Base-by-base conservation (phyloP, 2,888 invertebrate species). In the Euclidia mi region DNA sequence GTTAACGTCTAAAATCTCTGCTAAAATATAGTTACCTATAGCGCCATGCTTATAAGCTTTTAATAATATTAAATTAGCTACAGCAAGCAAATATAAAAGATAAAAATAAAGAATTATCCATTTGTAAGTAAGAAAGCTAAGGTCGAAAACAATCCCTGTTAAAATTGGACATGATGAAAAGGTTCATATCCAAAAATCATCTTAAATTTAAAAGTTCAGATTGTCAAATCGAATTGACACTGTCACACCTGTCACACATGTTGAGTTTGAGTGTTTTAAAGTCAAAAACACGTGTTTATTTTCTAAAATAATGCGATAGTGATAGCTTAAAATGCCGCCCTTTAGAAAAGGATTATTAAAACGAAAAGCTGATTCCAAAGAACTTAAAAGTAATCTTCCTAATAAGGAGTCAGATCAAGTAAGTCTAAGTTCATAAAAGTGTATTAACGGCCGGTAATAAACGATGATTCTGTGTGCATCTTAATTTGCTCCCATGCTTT, bases 281-380 rank as follows among this genome's bases (percentile, higher is more conserved):
- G 55, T 71, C 53, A 67, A 49, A 71, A 67, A 67, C 72, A 72
- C 72, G 68, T 72, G 72, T 43, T 28, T 38, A 38, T 18, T 48
- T 34, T 40, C 4, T 1, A 15, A 17, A 43, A 34, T 48, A 15
- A 35, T 14, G 34, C 14, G 15, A 14, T 37, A 34, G 32, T 15
- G 10, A n/a, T 63, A 38, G 50, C 14, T 50, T 20, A 89, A 76
- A 80, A 94, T 94, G 93, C 94, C 94, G 35, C 94, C 94, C 14
- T 92, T 86, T 69, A 87, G 78, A 76, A 74, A 78, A 49, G 94
- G 92, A 42, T 80, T 93, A 57, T 65, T 87, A 9, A 94, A 94
- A 80, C 82, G 93, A 64, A 93, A 92, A 81, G 71, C 78, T 40
- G 73, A 73, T 17, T 53, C 71, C 15, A 63, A 74, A 9, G 73